Evolutionary conservation across 2,797 vertebrate genomes (phyloP), one percentile per base, ranked within the genome.

Genomic region (Taenioides sp.): DNA sequence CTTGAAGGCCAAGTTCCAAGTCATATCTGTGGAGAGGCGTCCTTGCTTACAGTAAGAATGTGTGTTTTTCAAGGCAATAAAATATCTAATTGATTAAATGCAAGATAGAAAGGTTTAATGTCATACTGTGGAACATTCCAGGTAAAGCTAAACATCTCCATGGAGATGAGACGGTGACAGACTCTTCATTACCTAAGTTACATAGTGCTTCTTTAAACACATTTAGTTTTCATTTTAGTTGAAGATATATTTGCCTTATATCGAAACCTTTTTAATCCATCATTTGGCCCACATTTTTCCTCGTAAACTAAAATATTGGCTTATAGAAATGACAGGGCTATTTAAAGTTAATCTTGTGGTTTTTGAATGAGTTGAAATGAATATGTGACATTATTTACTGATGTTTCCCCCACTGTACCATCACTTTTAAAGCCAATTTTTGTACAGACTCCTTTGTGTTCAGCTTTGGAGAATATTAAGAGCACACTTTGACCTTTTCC

Each of bases 401-500:
- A 54, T 9, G 4, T 22, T n/a, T 54, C 7, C 20, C 20, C 2
- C 52, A 5, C 9, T 54, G n/a, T 23, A 23, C n/a, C 37, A 16
- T 16, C 10, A 43, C n/a, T 17, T 22, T 43, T 43, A 64, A 64
- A 17, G 62, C 40, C n/a, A 43, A 64, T 64, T 40, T 63, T 14
- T 63, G 34, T n/a, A 22, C 1, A 12, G 14, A 14, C 16, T 23
- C 23, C 12, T 61, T 11, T 25, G 55, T 57, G 23, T 43, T 43
- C 37, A 47, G 37, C n/a, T 64, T 43, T 64, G 62, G 62, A 47
- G 20, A 64, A 43, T 47, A 47, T 64, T 43, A 22, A 64, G n/a
- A 64, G 10, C 4, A 40, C 67, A 59, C 5, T 59, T 59, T 58
- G 12, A 27, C 18, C 18, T n/a, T 23, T 22, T 12, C n/a, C 22